Evolutionary conservation across 2,113 vertebrate species (phyloP), one percentile per base, ranked within the genome.

Genomic region (Gnathonemus longibarbis): DNA sequence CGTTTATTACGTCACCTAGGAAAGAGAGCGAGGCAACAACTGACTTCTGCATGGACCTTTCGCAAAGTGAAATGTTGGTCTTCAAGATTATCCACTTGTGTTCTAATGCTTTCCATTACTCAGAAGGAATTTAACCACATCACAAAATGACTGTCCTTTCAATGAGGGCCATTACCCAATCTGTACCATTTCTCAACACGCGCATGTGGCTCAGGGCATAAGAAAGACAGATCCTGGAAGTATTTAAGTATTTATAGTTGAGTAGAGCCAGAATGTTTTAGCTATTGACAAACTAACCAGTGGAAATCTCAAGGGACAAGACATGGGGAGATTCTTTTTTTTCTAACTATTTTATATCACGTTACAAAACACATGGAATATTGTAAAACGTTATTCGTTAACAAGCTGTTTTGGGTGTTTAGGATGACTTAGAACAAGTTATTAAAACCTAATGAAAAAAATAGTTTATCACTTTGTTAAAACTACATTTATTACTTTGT

Each of bases 201-300:
- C 3, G 85, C 49, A 2, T 39, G 74, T 42, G 15, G 35, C 74
- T 80, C 31, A 19, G 74, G 74, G 17, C 15, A 1, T 42, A 80
- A 39, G 74, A 42, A 80, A 80, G 5, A 42, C 74, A 80, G 15
- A 80, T 80, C 31, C 74, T 80, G 35, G 35, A 80, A 35, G 35
- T 80, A 80, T 80, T 80, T 35, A 80, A 80, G 74, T 80, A 80
- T 80, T 80, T 80, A 80, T 80, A 80, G 70, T 77, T 77, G 70
- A 77, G 70, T 39, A 77, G 70, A 77, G 70, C 2, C 70, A 77
- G 74, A 80, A 80, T 80, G 74, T 80, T 80, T 42, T 80, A 39
- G 74, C 11, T 80, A 80, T 80, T 80, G 74, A 80, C 74, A 80
- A 42, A 80, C 35, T 42, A 80, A 80, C 74, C 74, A 80, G 35